Base-by-base conservation (phyloP, 2,797 vertebrate genomes). In the Distichodus sexfasciatus region DNA sequence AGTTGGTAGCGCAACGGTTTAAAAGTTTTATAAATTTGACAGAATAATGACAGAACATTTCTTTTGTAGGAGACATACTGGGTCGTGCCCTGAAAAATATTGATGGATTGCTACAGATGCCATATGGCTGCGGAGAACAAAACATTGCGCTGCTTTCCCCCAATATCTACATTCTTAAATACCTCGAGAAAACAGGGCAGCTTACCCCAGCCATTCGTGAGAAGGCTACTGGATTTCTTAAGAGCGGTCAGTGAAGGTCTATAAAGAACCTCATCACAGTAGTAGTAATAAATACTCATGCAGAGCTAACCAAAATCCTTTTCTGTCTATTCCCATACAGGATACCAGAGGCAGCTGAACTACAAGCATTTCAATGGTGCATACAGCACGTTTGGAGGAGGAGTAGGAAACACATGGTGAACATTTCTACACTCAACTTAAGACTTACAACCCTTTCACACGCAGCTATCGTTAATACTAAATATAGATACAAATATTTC, bases 51-150 rank as follows among this genome's bases (percentile, higher is more conserved):
- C n/a, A n/a, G n/a, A n/a, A n/a, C n/a, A n/a, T n/a, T 74, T 38
- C 0, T 55, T 41, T 14, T 73, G 1, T 80, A 95, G 94, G 93
- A 0, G 90, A 94, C 71, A 83, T 94, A 46, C 80, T 94, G 82
- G 91, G 92, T 15, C 83, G 84, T 15, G 88, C 89, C 17, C 78
- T 91, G 77, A 83, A 89, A 64, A 93, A 94, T 14, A 15, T 93
- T 63, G 82, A 90, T 0, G 82, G 85, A 14, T 81, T 94, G 12
- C 82, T 94, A 43, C 57, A 4, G 75, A 91, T 94, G 90, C 93
- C 92, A 0, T 88, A 88, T 0, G 92, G 91, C 69, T 93, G 92
- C 63, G 93, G 93, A 0, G 93, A 94, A 70, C 92, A 93, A 83
- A 94, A 94, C 79, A 87, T 89, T 88, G 92, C 48, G 0, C 82